Evolutionary conservation across 1,140 invertebrate species (phyloP), one percentile per base, ranked within the genome.

Genomic region (Ganaspis sp.): DNA sequence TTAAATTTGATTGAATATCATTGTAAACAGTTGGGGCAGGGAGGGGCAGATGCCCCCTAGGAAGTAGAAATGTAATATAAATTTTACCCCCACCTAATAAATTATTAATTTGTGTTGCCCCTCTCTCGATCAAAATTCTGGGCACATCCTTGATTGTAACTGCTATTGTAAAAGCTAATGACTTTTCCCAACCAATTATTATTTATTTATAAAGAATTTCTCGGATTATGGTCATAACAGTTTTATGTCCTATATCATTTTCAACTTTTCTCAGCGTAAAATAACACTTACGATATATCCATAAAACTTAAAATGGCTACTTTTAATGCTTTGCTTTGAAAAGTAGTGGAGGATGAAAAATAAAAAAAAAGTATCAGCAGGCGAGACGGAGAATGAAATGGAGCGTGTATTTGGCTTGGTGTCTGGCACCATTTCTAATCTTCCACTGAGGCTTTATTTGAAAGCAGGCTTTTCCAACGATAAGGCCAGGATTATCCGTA

Each of bases 371-470:
- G 12, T 29, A 64, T 29, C 12, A 64, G 26, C 29, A 64, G 23
- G 15, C 58, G 58, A 64, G 58, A 29, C 58, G 58, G 58, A n/a
- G 23, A 64, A 64, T 64, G 58, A 64, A 64, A 64, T 64, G 58
- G 58, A 64, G 26, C 26, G 58, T 64, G 26, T 64, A 64, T 64
- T 64, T 64, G 58, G 58, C 23, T 64, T 64, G 58, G 58, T 64
- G 58, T 64, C 58, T 64, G 58, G 58, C 58, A 64, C 58, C 58
- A 9, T 64, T 64, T 29, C 58, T 64, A 64, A 64, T 64, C 58
- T 64, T 64, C 58, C 23, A 64, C 23, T 64, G 58, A 64, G 58
- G 23, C 29, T 64, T 64, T 64, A 64, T 64, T 29, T 64, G 58
- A 64, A 64, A 64, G 58, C 58, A 8, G 58, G 58, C 23, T 64